Evolutionary conservation across 2,113 vertebrate genomes (phyloP).

Genomic region (Dipodomys ordii): DNA sequence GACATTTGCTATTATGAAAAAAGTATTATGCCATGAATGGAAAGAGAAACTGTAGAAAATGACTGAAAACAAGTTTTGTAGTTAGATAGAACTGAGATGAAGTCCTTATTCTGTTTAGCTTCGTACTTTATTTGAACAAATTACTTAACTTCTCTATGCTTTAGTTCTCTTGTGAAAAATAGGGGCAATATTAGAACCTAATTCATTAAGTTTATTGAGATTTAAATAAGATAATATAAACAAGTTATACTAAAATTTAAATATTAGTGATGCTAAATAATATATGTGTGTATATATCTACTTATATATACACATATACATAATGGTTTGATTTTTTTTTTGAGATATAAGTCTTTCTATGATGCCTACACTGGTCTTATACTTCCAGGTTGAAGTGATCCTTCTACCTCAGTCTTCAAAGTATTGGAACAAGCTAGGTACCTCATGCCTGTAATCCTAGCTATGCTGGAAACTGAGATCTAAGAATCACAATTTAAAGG

Average conservation of each 20-base stretch:
- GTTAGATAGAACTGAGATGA: neutral
- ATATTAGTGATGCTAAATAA: constrained; percentile 40
- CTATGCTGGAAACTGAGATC: too few species aligned
- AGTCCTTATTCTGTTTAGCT: constrained; percentile 49
- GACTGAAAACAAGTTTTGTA: neutral
- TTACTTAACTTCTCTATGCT: constrained; percentile 33
- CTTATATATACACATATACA: too few species aligned
- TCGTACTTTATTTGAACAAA: constrained; percentile 39
- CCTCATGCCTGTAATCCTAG: too few species aligned
- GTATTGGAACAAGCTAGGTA: too few species aligned
- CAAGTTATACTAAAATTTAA: constrained; percentile 34
- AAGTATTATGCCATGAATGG: constrained; percentile 9
- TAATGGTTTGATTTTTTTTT: neutral
- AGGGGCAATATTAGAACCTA: neutral
- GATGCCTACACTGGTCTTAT: neutral
- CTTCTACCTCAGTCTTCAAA: too few species aligned
- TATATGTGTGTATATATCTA: neutral
- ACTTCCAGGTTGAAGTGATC: too few species aligned
- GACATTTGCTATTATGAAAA: constrained; percentile 12
- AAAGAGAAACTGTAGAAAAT: constrained; percentile 23
- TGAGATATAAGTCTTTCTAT: neutral
- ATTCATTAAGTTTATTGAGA: neutral
- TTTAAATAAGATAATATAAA: constrained; percentile 34
- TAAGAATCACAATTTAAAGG: too few species aligned
- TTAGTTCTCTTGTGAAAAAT: constrained; percentile 50